Percentiles rank a stretch among this genome's conserved stretches.
Evolutionary conservation across 2,113 vertebrate genomes (phyloP).

Genomic region (Anser brachyrhynchus): DNA sequence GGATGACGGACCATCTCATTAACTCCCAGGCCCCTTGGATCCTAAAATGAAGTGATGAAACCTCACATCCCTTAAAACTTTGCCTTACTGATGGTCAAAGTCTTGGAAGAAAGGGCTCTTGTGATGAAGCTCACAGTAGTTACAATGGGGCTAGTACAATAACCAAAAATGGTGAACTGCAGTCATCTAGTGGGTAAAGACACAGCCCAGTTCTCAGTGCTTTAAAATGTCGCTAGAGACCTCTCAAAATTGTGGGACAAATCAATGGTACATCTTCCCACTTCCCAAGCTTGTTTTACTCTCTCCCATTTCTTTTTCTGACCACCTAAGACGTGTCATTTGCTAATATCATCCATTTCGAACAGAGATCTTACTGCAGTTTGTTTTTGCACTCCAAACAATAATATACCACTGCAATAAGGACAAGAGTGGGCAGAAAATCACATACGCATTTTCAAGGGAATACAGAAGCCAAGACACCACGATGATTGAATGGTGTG

Average conservation of each 20-base stretch:
- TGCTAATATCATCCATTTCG: background rate
- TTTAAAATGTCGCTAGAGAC: background rate
- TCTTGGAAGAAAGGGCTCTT: background rate
- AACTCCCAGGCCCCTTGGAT: background rate
- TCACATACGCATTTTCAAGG: background rate
- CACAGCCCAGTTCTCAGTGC: background rate
- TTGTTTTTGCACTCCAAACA: background rate
- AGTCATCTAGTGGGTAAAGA: background rate
- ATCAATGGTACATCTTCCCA: background rate
- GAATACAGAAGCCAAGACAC: background rate
- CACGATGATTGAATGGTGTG: fast-evolving
- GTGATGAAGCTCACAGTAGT: background rate
- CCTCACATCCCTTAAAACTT: background rate
- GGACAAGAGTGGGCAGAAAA: background rate
- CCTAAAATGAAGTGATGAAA: background rate
- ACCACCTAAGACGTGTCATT: background rate
- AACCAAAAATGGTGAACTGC: background rate
- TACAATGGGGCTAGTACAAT: background rate
- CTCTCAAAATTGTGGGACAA: background rate
- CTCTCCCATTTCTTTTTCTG: background rate
- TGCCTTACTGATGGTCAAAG: background rate
- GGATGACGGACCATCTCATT: background rate
- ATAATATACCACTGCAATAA: background rate
- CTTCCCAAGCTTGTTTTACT: background rate
- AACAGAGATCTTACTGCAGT: background rate